Percentiles rank a stretch among this genome's conserved stretches.
Conservation (phyloP, 2,797 vertebrate genomes). For the Cygnus olor region DNA sequence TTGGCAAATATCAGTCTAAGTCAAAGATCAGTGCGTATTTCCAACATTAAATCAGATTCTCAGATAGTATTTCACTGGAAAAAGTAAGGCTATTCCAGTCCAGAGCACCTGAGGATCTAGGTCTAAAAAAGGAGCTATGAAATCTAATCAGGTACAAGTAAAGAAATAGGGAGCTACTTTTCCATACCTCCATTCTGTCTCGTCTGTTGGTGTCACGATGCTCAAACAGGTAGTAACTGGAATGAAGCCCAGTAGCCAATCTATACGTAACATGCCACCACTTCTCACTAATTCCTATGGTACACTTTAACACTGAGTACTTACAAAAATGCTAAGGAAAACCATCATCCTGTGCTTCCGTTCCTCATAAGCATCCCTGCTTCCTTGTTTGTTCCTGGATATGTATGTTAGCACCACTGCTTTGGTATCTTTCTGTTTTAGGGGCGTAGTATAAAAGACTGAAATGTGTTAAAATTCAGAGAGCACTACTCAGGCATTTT, state of each 20-base stretch:
- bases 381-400: neutral
- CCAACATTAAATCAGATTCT: neutral
- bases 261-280: neutral
- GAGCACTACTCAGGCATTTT: neutral
- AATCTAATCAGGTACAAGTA: neutral
- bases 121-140: neutral
- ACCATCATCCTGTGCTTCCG: neutral
- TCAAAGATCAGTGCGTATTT: neutral
- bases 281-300: conserved; percentile 21
- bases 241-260: conserved; percentile 22
- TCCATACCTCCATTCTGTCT: neutral
- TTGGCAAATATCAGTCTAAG: neutral
- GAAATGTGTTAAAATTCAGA: neutral
- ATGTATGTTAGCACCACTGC: neutral
- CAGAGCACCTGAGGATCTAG: neutral
- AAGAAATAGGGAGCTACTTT: neutral
- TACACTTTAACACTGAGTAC: neutral
- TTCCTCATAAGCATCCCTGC: neutral
- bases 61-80: neutral
- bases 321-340: neutral
- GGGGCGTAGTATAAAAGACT: neutral
- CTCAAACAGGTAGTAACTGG: neutral
- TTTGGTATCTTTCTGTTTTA: neutral
- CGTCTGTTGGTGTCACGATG: neutral
- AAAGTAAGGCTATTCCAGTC: neutral